A percentile compares a stretch with the other conserved stretches of the same genome.
Conservation (phyloP, 2,113 vertebrate species). For the Cyanoramphus novaezelandiae region DNA sequence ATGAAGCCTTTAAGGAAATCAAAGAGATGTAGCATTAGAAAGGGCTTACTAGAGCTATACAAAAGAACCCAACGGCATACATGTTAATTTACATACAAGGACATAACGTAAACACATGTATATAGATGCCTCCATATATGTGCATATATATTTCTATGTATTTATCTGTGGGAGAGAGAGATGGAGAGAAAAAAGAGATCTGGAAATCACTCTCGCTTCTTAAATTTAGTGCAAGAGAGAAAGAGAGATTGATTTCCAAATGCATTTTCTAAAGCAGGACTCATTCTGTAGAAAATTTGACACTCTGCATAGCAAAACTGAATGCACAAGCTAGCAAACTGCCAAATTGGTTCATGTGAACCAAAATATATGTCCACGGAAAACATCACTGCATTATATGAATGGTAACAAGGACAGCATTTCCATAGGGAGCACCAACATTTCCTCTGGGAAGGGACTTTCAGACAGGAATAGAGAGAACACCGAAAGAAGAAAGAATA, state of each 20-base stretch:
- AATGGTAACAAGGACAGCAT: background rate
- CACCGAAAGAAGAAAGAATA: background rate
- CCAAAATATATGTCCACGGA: background rate
- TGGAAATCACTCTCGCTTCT: background rate
- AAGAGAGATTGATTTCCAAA: background rate
- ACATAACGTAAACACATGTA: background rate
- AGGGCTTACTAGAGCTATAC: background rate
- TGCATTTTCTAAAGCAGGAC: background rate
- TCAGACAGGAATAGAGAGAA: background rate
- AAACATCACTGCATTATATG: background rate
- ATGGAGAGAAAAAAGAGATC: background rate
- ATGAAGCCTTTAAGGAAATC: background rate
- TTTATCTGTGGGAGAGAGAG: background rate
- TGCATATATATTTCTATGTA: background rate
- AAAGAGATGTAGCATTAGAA: background rate
- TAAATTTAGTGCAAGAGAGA: background rate
- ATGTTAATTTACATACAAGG: background rate
- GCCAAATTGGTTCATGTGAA: background rate
- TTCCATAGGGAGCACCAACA: background rate
- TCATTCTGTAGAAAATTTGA: background rate
- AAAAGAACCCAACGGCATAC: background rate
- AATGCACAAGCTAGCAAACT: background rate
- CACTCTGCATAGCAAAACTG: background rate
- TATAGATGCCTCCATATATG: background rate
- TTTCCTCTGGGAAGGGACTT: background rate